Evolutionary conservation across 2,888 invertebrate genomes (phyloP), one percentile per base, ranked within the genome.

Genomic region (Saturnia japonica): DNA sequence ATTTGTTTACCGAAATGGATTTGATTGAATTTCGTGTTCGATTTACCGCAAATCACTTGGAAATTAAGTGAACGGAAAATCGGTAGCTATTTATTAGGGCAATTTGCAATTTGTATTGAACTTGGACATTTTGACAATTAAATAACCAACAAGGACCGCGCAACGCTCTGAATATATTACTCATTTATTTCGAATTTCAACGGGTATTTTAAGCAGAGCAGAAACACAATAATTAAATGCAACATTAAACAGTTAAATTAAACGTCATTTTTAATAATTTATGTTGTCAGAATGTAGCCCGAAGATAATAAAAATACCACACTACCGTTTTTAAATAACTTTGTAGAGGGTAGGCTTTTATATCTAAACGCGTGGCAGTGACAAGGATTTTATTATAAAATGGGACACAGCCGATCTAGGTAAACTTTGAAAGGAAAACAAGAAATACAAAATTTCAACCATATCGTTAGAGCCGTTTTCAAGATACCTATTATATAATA

Each of bases 11-110:
- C 22, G 60, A 68, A 70, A 68, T 71, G 51, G 40, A 47, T 66
- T 71, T 72, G 71, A 72, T 72, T 71, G 68, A 68, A 67, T 73
- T 68, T 72, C 72, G 14, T 45, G 42, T 51, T 60, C 42, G 22
- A 70, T 66, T 51, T 64, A 47, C 22, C 40, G 34, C 64, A 57
- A 42, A 47, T 66, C 51, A 66, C 64, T 69, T 62, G 47, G 64
- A 64, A 69, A 69, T 64, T 64, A 64, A 40, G 64, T 40, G 64
- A 64, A 64, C 40, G 64, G 64, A 64, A 64, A 64, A 40, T 64
- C 34, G 64, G 64, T 64, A n/a, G 64, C 34, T 64, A 64, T 64
- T 64, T 64, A 64, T 64, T 64, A 64, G 40, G 64, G 64, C n/a
- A 64, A 64, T 64, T 64, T 64, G 64, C 64, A 40, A 64, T 40